Conservation (phyloP, 2,888 invertebrate genomes). For the Hipparchia semele region DNA sequence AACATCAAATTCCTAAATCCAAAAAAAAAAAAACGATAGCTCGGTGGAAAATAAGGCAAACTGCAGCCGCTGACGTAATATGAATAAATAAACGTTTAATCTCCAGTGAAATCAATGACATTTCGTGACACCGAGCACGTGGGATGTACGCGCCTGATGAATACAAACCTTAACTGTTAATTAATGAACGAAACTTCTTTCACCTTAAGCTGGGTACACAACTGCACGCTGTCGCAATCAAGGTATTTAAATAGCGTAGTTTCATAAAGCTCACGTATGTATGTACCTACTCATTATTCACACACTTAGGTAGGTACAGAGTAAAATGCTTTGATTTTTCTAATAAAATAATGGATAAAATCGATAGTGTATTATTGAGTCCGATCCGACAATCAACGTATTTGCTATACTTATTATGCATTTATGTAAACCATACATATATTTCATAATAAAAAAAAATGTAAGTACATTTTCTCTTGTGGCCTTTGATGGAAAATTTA, state of each 20-base stretch:
- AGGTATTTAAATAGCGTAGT: neutral
- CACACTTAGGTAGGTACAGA: too few relatives aligned
- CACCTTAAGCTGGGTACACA: slow-evolving; percentile 9
- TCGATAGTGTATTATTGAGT: too few relatives aligned
- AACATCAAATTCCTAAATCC: slow-evolving; percentile 16
- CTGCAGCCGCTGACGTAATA: slow-evolving; percentile 30
- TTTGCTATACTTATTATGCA: too few relatives aligned
- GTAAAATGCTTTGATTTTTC: too few relatives aligned
- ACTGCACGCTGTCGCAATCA: neutral
- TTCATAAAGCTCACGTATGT: too few relatives aligned
- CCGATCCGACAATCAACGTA: too few relatives aligned
- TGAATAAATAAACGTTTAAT: slow-evolving; percentile 46
- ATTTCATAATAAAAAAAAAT: too few relatives aligned
- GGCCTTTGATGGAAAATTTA: too few relatives aligned
- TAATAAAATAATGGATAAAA: too few relatives aligned
- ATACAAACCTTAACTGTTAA: slow-evolving; percentile 34
- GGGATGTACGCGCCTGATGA: slow-evolving; percentile 35
- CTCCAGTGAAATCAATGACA: slow-evolving; percentile 52
- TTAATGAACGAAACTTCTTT: slow-evolving; percentile 26
- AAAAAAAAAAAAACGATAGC: slow-evolving; percentile 17
- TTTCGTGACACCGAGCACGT: slow-evolving; percentile 37
- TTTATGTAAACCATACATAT: too few relatives aligned
- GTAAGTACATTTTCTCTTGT: too few relatives aligned
- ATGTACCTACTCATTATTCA: too few relatives aligned
- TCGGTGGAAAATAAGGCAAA: slow-evolving; percentile 26